Base-by-base conservation (phyloP, 2,113 vertebrate genomes). In the Phylloscopus whistleri region DNA sequence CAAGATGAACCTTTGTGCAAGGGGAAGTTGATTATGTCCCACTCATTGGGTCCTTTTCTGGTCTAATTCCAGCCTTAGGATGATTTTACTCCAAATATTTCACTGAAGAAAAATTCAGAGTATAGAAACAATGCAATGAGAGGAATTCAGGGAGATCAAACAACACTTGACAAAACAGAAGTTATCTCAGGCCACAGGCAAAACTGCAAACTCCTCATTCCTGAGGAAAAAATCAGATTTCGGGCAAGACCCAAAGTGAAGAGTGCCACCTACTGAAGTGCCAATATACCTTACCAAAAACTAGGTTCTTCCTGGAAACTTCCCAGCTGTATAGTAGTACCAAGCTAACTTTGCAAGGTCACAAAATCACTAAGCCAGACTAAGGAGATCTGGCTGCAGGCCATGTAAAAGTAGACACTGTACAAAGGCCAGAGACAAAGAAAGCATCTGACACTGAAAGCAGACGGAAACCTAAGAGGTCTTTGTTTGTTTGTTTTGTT, bases 401-500 rank as follows among this genome's bases (percentile, higher is more conserved):
- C 62, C 90, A 90, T 24, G 22, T 49, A 82, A 64, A 87, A 92
- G 63, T 66, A 92, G 84, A 94, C 48, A 48, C 78, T 80, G 87
- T 77, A 80, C 63, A 74, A 90, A 88, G 48, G 55, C 55, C 87
- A 88, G 72, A 79, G 76, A 39, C 0, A 2, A 87, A 82, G 63
- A 88, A 93, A 94, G 35, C 39, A 90, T 80, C 28, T 90, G 79
- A 56, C 59, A 33, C 7, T 67, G 72, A 70, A 94, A 97, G 89
- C n/a, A 46, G 44, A 85, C 31, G 39, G 91, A 93, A 97, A 97
- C 80, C 75, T 80, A 86, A 94, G 84, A 95, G 56, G 56, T 62
- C 81, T 96, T 81, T 92, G 78, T 88, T 96, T 95, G 59, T 44
- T 94, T 94, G 95, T 46, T 94, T 85, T 91, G 76, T 96, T 96